Percentiles rank a stretch among this genome's conserved stretches.
Evolutionary conservation across 2,113 vertebrate species (phyloP).

Genomic region (Myotis davidii): DNA sequence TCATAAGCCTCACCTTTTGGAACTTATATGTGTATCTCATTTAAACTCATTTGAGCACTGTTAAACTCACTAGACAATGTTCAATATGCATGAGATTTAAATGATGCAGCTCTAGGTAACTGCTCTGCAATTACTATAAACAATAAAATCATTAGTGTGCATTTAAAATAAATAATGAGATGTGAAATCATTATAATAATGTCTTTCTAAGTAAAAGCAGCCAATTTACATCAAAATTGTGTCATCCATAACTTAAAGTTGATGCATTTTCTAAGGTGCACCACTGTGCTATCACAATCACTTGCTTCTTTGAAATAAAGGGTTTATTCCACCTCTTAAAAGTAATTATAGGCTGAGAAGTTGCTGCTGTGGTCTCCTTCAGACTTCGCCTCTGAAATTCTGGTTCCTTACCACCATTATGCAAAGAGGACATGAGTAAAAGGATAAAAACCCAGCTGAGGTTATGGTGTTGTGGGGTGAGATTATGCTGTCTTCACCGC

Average conservation of each 20-base stretch:
- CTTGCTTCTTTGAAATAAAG: neutral
- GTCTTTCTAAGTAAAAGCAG: slow-evolving; percentile 36
- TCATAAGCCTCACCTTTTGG: neutral
- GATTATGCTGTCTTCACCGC: neutral
- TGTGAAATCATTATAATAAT: slow-evolving; percentile 22
- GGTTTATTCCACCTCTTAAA: neutral
- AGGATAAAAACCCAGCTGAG: neutral
- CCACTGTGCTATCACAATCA: neutral
- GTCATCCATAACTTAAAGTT: neutral
- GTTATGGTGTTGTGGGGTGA: neutral
- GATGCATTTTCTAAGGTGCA: neutral
- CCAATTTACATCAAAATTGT: neutral
- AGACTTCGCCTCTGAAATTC: neutral
- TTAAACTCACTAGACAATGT: neutral
- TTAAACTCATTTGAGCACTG: slow-evolving; percentile 1
- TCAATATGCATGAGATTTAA: neutral
- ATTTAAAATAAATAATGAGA: slow-evolving; percentile 40
- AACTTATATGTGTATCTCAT: slow-evolving; percentile 23
- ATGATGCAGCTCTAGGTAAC: neutral
- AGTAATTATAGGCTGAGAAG: slow-evolving; percentile 12
- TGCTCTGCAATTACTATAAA: neutral
- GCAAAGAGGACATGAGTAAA: neutral
- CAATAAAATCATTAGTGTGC: slow-evolving; percentile 40
- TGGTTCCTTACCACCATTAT: neutral
- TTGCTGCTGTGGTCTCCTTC: neutral